A percentile compares a stretch with the other conserved stretches of the same genome.
phyloP scores from a whole-genome alignment of 37 sponge, comb jelly and placozoan genomes.

The Aplysina aerophoba region DNA sequence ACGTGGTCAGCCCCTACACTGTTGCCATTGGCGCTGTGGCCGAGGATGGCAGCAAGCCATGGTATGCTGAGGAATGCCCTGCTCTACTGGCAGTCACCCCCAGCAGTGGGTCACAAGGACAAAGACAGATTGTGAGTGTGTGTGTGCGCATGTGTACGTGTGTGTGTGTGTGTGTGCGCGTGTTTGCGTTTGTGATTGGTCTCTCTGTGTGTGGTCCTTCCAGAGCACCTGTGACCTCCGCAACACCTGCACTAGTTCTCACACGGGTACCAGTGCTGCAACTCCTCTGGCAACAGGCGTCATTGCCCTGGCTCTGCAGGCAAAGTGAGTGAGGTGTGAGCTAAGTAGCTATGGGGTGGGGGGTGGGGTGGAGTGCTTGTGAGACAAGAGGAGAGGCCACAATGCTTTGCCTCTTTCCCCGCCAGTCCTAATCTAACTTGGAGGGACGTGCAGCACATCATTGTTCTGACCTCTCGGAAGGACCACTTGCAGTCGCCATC shows the following conservation, averaged over 20 bases:
- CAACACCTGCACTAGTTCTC: slow-evolving; percentile 64
- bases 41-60: slow-evolving; percentile 83
- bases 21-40: slow-evolving; percentile 85
- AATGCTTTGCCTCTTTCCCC: too few relatives aligned
- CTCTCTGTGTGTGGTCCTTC: too few relatives aligned
- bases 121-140: slow-evolving; percentile 51
- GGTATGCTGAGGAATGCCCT: slow-evolving; percentile 95
- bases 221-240: slow-evolving; percentile 54
- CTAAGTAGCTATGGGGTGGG: too few relatives aligned
- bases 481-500: neutral
- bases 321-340: slow-evolving; percentile 88
- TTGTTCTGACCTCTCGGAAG: slow-evolving; percentile 70
- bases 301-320: slow-evolving; percentile 85
- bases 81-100: slow-evolving; percentile 91
- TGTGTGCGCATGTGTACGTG: neutral
- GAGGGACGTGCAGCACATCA: slow-evolving; percentile 95
- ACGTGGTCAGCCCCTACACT: slow-evolving; percentile 90
- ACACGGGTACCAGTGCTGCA: slow-evolving; percentile 84
- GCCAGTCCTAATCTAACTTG: slow-evolving; percentile 88
- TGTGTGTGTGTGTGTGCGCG: slow-evolving; percentile 16
- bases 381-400: too few relatives aligned
- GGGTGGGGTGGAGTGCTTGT: too few relatives aligned
- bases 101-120: slow-evolving; percentile 81
- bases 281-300: slow-evolving; percentile 83
- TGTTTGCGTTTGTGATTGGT: neutral